Evolutionary conservation across 2,888 invertebrate genomes (phyloP).

Genomic region (Muschampia plurimacula): DNA sequence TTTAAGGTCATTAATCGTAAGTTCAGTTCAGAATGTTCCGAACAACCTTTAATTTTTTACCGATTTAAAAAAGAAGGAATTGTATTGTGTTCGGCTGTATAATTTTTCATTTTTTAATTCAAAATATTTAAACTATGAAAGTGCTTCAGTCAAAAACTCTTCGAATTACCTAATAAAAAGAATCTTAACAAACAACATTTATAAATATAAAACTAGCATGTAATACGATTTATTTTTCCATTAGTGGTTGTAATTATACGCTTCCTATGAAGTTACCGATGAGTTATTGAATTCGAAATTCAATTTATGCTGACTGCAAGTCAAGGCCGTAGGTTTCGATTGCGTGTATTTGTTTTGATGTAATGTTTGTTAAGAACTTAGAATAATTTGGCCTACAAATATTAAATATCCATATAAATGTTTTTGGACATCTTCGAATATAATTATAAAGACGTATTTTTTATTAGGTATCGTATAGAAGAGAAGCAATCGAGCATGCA

Average conservation of each 20-base stretch:
- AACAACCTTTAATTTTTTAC: too few species aligned
- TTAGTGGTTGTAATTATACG: conserved; percentile 6
- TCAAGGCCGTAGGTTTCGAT: conserved; percentile 25
- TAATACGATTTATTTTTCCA: conserved; percentile 14
- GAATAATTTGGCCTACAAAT: conserved; percentile 1
- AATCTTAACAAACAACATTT: too few species aligned
- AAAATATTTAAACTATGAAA: too few species aligned
- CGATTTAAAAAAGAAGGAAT: too few species aligned
- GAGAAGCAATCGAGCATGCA: background rate
- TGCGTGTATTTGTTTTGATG: conserved; percentile 16
- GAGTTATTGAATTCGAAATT: conserved; percentile 23
- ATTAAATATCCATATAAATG: conserved; percentile 3
- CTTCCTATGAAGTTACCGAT: conserved; percentile 16
- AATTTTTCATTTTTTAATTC: too few species aligned
- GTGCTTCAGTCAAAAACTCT: too few species aligned
- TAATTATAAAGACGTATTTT: too few species aligned
- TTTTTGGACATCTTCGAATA: conserved; percentile 4
- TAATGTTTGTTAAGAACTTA: conserved; percentile 20
- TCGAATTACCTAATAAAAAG: too few species aligned
- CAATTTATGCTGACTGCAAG: conserved; percentile 20
- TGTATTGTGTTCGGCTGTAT: too few species aligned
- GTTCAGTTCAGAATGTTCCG: too few species aligned
- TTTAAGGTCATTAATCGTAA: too few species aligned
- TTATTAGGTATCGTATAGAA: too few species aligned
- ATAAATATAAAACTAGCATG: background rate